These are phyloP conservation scores for Nebria brevicollis DNA, from an alignment of 2,888 invertebrate genomes.

Conservation along the genomic window DNA sequence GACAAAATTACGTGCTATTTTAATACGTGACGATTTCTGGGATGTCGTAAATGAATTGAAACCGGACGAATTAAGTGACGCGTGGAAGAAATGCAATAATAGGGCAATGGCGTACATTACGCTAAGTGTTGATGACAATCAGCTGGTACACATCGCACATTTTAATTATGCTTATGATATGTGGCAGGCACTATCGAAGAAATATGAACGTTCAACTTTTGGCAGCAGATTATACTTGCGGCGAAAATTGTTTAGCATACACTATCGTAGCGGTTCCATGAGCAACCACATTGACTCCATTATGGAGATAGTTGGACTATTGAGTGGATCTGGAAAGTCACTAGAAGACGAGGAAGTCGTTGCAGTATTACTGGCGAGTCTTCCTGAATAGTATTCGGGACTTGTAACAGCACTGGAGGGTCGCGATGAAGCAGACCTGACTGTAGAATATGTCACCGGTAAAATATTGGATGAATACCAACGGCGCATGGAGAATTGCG, in stretches of 20 bases:
- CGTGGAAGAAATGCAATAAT: conserved; percentile 11
- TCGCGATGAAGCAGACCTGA: neutral
- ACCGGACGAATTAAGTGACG: neutral
- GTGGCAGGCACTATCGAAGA: conserved; percentile 30
- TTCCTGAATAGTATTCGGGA: neutral
- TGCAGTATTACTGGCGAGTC: neutral
- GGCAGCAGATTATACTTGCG: conserved; percentile 31
- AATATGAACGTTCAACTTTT: conserved; percentile 31
- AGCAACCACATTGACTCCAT: conserved; percentile 24
- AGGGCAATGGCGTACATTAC: no score
- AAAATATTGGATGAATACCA: no score
- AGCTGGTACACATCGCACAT: no score
- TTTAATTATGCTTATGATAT: no score
- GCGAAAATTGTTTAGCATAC: neutral
- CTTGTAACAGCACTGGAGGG: neutral
- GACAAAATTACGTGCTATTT: conserved; percentile 28
- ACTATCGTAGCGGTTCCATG: neutral
- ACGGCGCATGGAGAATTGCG: no score
- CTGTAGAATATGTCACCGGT: no score
- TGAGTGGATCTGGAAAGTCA: conserved; percentile 17
- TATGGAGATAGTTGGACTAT: conserved; percentile 22
- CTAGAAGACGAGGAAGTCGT: conserved; percentile 13
- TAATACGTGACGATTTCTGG: conserved; percentile 33
- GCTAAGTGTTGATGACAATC: no score
- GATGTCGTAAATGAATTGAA: conserved; percentile 24